These are phyloP conservation scores for Phrixothrix hirtus DNA, from an alignment of 2,888 invertebrate species.

Conservation along the genomic window DNA sequence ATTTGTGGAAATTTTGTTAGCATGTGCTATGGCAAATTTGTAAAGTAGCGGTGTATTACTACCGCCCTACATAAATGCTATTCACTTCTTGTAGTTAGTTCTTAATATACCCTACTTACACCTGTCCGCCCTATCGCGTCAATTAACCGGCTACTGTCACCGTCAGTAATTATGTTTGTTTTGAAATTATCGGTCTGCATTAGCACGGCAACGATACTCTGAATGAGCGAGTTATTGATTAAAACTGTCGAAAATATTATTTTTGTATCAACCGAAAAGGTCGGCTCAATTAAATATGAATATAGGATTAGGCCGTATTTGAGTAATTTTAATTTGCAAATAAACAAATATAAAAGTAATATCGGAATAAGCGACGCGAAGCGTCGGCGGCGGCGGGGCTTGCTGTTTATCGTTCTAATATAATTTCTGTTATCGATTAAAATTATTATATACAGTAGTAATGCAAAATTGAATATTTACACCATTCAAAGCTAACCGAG, in stretches of 20 bases:
- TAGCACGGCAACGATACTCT: conserved; percentile 1
- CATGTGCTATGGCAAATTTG: not conserved
- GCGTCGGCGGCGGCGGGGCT: no score
- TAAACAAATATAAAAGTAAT: not conserved
- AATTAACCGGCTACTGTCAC: conserved; percentile 34
- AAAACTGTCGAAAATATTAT: not conserved
- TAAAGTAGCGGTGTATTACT: conserved; percentile 7
- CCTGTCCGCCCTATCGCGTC: conserved; percentile 30
- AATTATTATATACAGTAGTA: no score
- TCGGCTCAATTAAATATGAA: not conserved
- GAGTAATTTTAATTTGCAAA: not conserved
- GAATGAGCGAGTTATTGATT: conserved; percentile 3
- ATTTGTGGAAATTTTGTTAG: conserved; percentile 8
- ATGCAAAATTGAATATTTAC: no score
- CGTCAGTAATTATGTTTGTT: conserved; percentile 39
- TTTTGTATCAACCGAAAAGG: not conserved
- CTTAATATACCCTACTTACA: not conserved
- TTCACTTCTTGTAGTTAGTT: conserved; percentile 6
- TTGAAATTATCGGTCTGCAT: conserved; percentile 36
- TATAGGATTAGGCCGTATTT: not conserved
- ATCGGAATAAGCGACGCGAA: no score
- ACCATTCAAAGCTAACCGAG: no score
- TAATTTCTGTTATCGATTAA: no score
- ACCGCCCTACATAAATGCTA: conserved; percentile 7
- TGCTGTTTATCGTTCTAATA: no score